These are phyloP conservation scores for Eupithecia pulchellata DNA, from an alignment of 2,888 invertebrate genomes.

Conservation along the genomic window DNA sequence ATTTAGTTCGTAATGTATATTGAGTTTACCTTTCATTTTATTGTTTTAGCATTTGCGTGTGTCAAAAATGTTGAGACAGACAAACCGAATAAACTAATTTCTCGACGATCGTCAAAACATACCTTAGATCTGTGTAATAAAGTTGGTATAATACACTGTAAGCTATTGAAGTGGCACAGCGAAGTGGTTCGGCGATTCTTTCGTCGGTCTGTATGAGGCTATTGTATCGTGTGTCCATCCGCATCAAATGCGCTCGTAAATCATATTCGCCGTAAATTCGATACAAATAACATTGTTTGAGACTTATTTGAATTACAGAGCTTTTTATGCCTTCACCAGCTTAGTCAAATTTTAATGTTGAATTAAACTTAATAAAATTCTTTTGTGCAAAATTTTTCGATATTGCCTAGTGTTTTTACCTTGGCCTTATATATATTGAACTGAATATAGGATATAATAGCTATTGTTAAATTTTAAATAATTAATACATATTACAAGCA, in stretches of 20 bases:
- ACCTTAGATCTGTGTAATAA: background rate
- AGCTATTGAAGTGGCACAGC: conserved; percentile 16
- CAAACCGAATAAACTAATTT: background rate
- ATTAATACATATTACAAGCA: background rate
- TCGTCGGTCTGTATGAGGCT: conserved; percentile 69
- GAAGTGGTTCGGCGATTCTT: conserved; percentile 61
- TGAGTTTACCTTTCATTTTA: background rate
- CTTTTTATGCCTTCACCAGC: conserved; percentile 5
- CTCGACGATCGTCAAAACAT: background rate
- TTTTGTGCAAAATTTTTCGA: background rate
- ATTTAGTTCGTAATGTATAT: background rate
- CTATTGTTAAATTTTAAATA: background rate
- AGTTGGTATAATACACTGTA: conserved; percentile 16
- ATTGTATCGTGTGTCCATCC: conserved; percentile 81
- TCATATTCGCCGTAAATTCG: conserved; percentile 84
- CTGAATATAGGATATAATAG: no score
- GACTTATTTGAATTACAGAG: conserved; percentile 72
- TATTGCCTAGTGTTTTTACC: background rate
- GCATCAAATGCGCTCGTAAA: conserved; percentile 81
- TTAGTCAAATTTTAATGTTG: background rate
- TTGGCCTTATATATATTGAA: background rate
- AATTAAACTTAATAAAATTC: background rate
- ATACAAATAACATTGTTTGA: conserved; percentile 78
- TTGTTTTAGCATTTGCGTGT: background rate
- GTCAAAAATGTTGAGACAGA: background rate